Evolutionary conservation across 2,797 vertebrate species (phyloP), one percentile per base, ranked within the genome.

Genomic region (Monodelphis domestica): DNA sequence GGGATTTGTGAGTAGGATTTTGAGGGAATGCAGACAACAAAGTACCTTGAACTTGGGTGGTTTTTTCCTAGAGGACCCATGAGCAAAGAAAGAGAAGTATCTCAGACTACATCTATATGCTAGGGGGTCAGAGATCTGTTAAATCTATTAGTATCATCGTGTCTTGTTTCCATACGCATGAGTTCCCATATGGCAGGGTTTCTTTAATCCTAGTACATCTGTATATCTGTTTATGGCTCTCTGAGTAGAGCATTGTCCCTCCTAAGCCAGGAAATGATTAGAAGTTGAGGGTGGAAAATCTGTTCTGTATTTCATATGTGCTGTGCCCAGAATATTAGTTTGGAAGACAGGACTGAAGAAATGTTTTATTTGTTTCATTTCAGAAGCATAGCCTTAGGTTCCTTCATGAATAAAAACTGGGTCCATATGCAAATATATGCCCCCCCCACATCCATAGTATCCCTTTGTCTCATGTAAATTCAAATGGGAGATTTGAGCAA

Each of bases 321-420:
- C 70, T 50, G 38, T 84, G 70, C 70, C 38, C 70, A 84, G 70
- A 84, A 84, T 84, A 84, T 84, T 84, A 38, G 70, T 50, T 84
- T 84, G 70, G 70, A 84, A 84, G 30, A 84, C 38, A 50, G 38
- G 70, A 84, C 70, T 50, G 38, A 84, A 84, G 38, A 84, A 84
- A 84, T 84, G 70, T 84, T 84, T 84, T 84, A 84, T 84, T 84
- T 84, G 70, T 84, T 84, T 84, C 38, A 84, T 50, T 38, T 84
- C 70, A 84, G 38, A 84, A 84, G 84, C 70, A 84, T 84, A 38
- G 38, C 38, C 70, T 84, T 84, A 84, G 38, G 38, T 84, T 84
- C 70, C 59, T 84, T 84, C 38, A 26, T 84, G 70, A 84, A 12
- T 84, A 84, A 38, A 84, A 84, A 84, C 70, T 84, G 70, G 38